Conservation (phyloP, 2,113 vertebrate species). For the Solenodon paradoxus region DNA sequence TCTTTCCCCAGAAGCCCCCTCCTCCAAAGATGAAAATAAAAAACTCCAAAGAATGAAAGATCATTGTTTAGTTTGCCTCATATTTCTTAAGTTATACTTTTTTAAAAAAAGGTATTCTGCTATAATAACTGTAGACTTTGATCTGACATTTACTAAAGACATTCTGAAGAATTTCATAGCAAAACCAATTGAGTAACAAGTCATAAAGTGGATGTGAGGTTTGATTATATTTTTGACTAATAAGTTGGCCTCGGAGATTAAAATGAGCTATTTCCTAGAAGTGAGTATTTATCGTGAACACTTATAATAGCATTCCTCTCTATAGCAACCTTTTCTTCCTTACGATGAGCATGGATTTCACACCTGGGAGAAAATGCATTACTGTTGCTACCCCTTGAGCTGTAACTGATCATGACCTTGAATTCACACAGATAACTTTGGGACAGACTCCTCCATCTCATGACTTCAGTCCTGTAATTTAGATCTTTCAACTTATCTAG, state of each 20-base stretch:
- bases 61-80: conserved; percentile 71
- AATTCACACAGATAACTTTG: background rate
- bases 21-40: background rate
- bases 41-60: conserved; percentile 59
- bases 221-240: background rate
- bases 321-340: background rate
- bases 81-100: conserved; percentile 78
- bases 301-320: background rate
- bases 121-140: conserved; percentile 71
- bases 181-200: conserved; percentile 1
- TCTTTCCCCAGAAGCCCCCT: conserved; percentile 64
- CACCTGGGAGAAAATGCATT: background rate
- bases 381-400: background rate
- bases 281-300: conserved; percentile 5
- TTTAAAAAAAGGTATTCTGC: conserved; percentile 72
- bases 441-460: background rate
- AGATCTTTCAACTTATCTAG: background rate
- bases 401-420: background rate
- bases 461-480: background rate
- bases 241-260: conserved; percentile 40
- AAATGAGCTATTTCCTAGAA: conserved; percentile 63
- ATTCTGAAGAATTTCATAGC: background rate
- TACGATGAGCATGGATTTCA: background rate
- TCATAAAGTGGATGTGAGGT: background rate
- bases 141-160: conserved; percentile 72